Percentiles rank a stretch among this genome's conserved stretches.
phyloP scores from a whole-genome alignment of 2,888 invertebrate genomes.

The Salticus scenicus region DNA sequence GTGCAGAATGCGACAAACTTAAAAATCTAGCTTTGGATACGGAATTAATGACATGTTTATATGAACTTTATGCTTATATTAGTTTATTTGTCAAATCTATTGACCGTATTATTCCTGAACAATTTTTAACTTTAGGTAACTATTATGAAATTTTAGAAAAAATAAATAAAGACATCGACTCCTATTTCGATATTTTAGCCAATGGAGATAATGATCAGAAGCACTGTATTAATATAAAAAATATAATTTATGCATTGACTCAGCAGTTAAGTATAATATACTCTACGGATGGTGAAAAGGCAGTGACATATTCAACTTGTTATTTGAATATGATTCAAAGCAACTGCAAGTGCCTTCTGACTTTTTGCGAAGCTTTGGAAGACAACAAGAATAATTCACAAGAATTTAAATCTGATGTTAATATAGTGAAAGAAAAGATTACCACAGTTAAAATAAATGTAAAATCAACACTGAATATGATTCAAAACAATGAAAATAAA shows the following conservation, averaged over 20 bases:
- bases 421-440: neutral
- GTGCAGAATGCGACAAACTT: neutral
- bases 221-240: neutral
- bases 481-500: neutral
- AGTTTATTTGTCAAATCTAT: neutral
- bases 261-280: neutral
- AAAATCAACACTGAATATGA: neutral
- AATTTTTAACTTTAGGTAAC: neutral
- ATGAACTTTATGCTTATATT: neutral
- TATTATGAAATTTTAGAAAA: neutral
- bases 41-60: neutral
- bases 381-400: neutral
- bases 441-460: neutral
- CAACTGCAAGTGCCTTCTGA: neutral
- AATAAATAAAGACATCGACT: slow-evolving; percentile 19
- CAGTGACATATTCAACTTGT: neutral
- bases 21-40: neutral
- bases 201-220: neutral
- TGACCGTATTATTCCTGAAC: neutral
- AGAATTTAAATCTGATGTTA: neutral
- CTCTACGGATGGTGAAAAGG: neutral
- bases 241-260: neutral
- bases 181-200: neutral
- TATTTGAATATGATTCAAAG: neutral
- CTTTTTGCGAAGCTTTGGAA: neutral